A percentile compares a stretch with the other conserved stretches of the same genome.
Conservation (phyloP, 2,113 vertebrate genomes). For the Ctenomys sociabilis region DNA sequence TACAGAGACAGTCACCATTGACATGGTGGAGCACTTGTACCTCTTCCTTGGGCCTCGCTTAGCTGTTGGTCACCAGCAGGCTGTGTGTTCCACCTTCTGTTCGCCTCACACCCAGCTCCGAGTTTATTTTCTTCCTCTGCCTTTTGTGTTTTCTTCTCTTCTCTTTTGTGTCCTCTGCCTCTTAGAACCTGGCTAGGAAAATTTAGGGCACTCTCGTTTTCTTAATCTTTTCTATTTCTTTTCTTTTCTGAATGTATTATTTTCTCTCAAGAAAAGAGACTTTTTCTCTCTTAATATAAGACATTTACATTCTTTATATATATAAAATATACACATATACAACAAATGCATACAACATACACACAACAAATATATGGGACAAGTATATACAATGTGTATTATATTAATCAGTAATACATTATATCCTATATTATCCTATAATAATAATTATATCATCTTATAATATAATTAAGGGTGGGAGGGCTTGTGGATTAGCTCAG, state of each 20-base stretch:
- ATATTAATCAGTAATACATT: no score
- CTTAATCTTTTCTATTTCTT: neutral
- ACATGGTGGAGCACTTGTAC: neutral
- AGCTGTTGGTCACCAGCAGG: neutral
- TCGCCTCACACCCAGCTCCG: neutral
- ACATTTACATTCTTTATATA: neutral
- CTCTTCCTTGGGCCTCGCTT: neutral
- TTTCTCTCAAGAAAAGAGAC: neutral
- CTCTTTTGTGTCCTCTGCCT: neutral
- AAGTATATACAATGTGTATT: neutral
- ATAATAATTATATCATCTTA: no score
- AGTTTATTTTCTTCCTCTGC: neutral
- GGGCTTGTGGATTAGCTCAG: no score
- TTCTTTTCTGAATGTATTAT: neutral
- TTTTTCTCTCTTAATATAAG: neutral
- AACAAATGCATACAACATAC: neutral
- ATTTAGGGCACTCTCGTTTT: neutral
- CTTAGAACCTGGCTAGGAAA: neutral
- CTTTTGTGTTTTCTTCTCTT: neutral
- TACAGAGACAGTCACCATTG: neutral
- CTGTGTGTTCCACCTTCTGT: neutral
- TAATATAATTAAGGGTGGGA: no score
- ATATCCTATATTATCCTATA: no score
- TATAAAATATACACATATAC: neutral
- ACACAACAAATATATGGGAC: neutral